Percentiles rank a stretch among this genome's conserved stretches.
Conservation (phyloP, 1,140 invertebrate genomes). For the Aleiodes sp. region DNA sequence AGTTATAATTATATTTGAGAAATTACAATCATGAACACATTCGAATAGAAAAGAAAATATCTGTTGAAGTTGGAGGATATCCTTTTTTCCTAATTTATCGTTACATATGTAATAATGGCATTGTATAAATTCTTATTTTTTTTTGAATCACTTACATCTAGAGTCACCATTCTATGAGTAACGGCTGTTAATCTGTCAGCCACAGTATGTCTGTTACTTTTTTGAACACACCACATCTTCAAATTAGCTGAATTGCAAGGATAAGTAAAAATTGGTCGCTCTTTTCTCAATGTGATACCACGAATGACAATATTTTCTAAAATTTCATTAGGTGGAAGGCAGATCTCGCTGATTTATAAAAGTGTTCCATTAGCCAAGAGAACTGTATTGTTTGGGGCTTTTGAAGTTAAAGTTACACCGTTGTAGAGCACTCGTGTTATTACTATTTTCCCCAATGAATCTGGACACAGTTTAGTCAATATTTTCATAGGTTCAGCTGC, state of each 20-base stretch:
- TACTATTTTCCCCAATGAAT: background rate
- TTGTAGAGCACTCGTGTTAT: background rate
- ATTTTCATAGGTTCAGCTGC: background rate
- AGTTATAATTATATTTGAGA: too few species aligned
- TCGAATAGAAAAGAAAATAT: too few species aligned
- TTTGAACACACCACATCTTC: background rate
- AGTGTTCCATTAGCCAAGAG: background rate
- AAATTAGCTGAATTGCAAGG: background rate
- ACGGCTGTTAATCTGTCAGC: background rate
- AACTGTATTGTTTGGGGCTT: background rate
- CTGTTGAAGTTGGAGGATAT: too few species aligned
- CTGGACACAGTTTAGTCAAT: background rate
- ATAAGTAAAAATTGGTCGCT: background rate
- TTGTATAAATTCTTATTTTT: background rate
- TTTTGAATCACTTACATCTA: background rate
- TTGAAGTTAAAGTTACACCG: background rate
- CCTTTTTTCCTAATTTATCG: too few species aligned
- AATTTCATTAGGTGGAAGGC: background rate
- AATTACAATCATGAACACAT: too few species aligned
- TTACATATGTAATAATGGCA: slow-evolving; percentile 4
- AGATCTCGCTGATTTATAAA: background rate
- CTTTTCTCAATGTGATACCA: background rate
- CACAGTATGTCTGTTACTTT: background rate
- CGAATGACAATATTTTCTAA: background rate
- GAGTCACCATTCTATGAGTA: background rate